These are phyloP conservation scores for Aphaenogaster rudis DNA, from an alignment of 1,140 invertebrate species.

Conservation along the genomic window DNA sequence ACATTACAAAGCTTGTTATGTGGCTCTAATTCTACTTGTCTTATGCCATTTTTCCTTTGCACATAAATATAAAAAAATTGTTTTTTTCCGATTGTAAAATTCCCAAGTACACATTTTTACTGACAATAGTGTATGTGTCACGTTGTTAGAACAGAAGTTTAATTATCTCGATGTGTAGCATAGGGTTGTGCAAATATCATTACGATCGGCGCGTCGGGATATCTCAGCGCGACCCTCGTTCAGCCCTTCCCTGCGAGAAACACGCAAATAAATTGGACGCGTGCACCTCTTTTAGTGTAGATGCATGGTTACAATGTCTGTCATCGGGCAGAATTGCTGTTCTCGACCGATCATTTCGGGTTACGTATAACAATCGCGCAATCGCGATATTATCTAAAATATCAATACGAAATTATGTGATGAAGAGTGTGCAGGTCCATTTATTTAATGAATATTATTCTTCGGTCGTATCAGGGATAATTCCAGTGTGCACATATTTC, in stretches of 20 bases:
- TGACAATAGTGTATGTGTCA: neutral
- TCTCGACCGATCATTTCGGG: neutral
- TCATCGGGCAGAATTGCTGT: slow-evolving; percentile 9
- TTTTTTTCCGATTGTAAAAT: neutral
- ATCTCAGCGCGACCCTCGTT: neutral
- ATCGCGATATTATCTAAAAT: neutral
- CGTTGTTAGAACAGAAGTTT: neutral
- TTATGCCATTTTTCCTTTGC: neutral
- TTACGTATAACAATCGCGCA: slow-evolving; percentile 13
- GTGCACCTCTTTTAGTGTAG: slow-evolving; percentile 12
- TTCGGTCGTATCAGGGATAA: neutral
- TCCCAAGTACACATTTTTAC: neutral
- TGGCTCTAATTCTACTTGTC: too few relatives aligned
- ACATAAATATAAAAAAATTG: neutral
- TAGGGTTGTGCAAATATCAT: slow-evolving; percentile 11
- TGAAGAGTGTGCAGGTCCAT: neutral
- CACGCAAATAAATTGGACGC: slow-evolving; percentile 47
- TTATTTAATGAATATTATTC: slow-evolving; percentile 8
- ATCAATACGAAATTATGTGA: slow-evolving; percentile 13
- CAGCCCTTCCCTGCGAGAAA: neutral
- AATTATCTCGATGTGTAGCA: neutral
- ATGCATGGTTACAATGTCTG: slow-evolving; percentile 1
- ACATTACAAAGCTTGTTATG: neutral
- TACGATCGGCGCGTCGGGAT: neutral
- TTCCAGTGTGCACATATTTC: neutral